phyloP scores from a whole-genome alignment of 2,797 vertebrate genomes.

The Amniataba percoides region DNA sequence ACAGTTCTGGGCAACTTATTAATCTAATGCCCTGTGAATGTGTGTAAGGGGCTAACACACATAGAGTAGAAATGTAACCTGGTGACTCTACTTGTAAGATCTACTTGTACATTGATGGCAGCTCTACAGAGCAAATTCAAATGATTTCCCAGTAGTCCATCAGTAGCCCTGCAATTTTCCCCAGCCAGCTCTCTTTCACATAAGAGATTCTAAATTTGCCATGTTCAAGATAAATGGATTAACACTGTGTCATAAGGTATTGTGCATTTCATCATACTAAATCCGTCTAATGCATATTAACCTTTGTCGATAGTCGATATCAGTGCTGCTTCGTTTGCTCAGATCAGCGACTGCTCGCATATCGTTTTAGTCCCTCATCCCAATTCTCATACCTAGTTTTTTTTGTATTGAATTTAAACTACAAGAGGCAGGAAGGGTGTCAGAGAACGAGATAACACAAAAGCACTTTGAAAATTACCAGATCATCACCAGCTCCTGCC shows the following conservation, averaged over 20 bases:
- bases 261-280: not conserved
- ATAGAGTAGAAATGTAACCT: slow-evolving; percentile 2
- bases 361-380: not conserved
- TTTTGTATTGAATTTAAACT: slow-evolving; percentile 25
- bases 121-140: slow-evolving; percentile 25
- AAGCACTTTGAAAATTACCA: slow-evolving; percentile 71
- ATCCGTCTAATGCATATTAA: not conserved
- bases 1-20: not conserved
- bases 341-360: not conserved
- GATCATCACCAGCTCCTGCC: slow-evolving; percentile 70
- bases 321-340: not conserved
- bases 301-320: not conserved
- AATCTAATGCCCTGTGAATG: not conserved
- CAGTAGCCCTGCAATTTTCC: not conserved
- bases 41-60: not conserved
- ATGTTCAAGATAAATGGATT: slow-evolving; percentile 7
- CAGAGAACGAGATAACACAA: slow-evolving; percentile 57
- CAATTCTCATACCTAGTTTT: not conserved
- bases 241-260: not conserved
- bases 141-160: not conserved
- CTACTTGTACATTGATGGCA: slow-evolving; percentile 11
- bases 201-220: not conserved
- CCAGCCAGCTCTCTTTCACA: not conserved
- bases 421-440: slow-evolving; percentile 41
- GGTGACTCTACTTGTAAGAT: not conserved